Base-by-base conservation (phyloP, 2,888 invertebrate species). In the Archaeoteleia sp. region DNA sequence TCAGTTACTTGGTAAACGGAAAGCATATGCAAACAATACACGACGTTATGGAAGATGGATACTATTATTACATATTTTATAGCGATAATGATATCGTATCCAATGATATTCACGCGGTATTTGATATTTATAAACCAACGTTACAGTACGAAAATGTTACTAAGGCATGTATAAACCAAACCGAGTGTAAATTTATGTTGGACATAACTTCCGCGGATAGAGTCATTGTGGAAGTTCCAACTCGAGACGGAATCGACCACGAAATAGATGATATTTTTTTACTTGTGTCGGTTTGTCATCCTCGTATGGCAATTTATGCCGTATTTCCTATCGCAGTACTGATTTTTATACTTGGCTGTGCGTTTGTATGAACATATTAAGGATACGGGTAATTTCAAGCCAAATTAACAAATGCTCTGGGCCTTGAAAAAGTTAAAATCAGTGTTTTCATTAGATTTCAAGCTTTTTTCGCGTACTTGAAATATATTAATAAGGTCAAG, bases 61-160 rank as follows among this genome's bases (percentile, higher is more conserved):
- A 95, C 85, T 95, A 95, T 82, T 95, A 95, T 85, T 95, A 95
- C 77, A 94, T 95, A 74, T 95, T 95, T 85, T 95, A 94, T 80
- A 94, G 93, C 76, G 94, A 95, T 82, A 94, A 95, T 86, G 94
- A 94, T 82, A 87, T 91, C 74, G 90, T 92, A 6, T 89, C 88
- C 40, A 95, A 95, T 85, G 91, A 93, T 79, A 92, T 95, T 75
- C 92, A 94, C 85, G 93, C 92, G 3, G 89, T 93, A 67, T 94
- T 95, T 82, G 93, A 95, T 86, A 93, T 95, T 78, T 91, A 91
- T 78, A 95, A 95, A 78, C 94, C 94, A 8, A 93, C 93, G 71
- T 93, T 93, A 86, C 91, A 92, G 78, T 93, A 92, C 82, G 89
- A 91, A 29, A 92, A 92, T 81, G 88, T 90, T 74, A 89, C 90